These are phyloP conservation scores for Premnoplex brunnescens DNA, from an alignment of 2,797 vertebrate genomes.

Conservation along the genomic window DNA sequence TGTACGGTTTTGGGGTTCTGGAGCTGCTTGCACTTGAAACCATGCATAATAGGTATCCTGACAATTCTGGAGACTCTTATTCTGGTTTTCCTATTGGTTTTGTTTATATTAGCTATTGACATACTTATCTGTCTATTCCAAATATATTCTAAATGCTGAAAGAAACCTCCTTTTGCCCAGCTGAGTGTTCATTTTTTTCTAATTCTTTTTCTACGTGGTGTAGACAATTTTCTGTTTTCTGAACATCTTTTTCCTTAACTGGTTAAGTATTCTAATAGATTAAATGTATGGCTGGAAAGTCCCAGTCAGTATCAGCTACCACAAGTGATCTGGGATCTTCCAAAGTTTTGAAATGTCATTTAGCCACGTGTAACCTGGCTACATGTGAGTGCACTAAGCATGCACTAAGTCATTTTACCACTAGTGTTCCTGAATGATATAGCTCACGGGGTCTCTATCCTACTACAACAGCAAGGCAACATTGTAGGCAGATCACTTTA, in stretches of 20 bases:
- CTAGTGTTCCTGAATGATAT: not conserved
- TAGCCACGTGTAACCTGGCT: not conserved
- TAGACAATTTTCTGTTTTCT: not conserved
- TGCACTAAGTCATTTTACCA: not conserved
- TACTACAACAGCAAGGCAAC: not conserved
- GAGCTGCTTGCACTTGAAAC: not conserved
- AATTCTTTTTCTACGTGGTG: not conserved
- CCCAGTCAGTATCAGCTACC: not conserved
- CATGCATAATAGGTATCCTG: not conserved
- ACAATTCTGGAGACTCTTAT: not conserved
- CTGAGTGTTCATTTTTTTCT: not conserved
- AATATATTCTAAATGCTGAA: not conserved
- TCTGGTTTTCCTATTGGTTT: not conserved
- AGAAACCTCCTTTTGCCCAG: not conserved
- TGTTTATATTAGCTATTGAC: not conserved
- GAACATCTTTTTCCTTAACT: not conserved
- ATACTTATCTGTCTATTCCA: not conserved
- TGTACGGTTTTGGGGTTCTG: not conserved
- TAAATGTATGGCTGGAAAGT: not conserved
- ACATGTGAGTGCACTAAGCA: not conserved
- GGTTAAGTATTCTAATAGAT: not conserved
- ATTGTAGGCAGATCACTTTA: not conserved
- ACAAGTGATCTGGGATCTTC: not conserved
- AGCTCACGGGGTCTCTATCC: not conserved
- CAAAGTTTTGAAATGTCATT: not conserved